phyloP scores from a whole-genome alignment of 2,797 vertebrate species.

The Liasis olivaceus region DNA sequence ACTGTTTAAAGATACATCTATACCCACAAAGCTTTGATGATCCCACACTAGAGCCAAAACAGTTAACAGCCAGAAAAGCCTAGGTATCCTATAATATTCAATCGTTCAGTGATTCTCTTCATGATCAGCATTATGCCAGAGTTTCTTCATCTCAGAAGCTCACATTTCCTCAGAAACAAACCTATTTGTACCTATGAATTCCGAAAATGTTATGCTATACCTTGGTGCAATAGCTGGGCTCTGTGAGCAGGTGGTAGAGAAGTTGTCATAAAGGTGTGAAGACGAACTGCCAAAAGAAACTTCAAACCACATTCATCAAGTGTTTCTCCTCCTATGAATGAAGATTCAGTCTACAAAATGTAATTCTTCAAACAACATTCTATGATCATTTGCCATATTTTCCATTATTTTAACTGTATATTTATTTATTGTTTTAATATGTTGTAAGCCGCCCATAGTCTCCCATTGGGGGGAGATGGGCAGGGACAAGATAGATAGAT shows the following conservation, averaged over 20 bases:
- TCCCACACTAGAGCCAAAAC: not conserved
- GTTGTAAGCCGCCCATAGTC: too few relatives aligned
- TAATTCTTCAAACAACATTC: not conserved
- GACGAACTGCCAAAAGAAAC: constrained; percentile 92
- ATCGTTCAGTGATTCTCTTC: not conserved
- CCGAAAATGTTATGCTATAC: constrained; percentile 68
- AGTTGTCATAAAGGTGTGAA: constrained; percentile 94
- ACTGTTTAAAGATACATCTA: not conserved
- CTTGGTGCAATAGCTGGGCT: constrained; percentile 90
- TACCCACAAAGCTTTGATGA: not conserved
- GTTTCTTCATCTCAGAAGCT: not conserved
- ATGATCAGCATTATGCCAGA: not conserved
- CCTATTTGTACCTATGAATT: not conserved
- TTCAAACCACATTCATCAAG: constrained; percentile 97
- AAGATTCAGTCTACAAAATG: constrained; percentile 9
- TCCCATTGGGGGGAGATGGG: too few relatives aligned
- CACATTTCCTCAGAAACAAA: not conserved
- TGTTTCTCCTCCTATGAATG: constrained; percentile 89
- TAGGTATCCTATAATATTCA: not conserved
- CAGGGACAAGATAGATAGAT: too few relatives aligned
- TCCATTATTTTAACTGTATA: not conserved
- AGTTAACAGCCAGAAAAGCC: not conserved
- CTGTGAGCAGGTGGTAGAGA: constrained; percentile 90
- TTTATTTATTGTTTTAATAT: too few relatives aligned
- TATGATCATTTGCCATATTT: not conserved